phyloP scores from a whole-genome alignment of 2,888 invertebrate genomes.

The Cremastinae sp. region DNA sequence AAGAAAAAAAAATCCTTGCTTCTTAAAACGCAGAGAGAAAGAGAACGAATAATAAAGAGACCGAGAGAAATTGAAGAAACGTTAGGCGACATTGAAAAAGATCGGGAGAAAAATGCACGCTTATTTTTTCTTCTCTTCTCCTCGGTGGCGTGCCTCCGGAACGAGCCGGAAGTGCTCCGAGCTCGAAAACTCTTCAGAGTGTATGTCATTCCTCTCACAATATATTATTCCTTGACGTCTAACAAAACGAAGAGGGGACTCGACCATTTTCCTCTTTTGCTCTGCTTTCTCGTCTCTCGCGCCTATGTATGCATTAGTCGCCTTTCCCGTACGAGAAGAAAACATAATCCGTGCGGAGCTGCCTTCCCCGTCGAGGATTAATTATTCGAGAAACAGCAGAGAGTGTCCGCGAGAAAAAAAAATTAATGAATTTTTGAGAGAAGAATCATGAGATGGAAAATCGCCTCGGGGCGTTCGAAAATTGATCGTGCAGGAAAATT shows the following conservation, averaged over 20 bases:
- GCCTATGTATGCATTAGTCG: neutral
- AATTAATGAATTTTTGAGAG: slow-evolving; percentile 22
- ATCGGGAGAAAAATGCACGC: slow-evolving; percentile 3
- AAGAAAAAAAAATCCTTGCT: neutral
- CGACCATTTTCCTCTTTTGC: neutral
- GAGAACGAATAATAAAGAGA: neutral
- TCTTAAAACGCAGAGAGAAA: neutral
- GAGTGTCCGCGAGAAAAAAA: slow-evolving; percentile 17
- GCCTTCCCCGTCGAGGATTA: slow-evolving; percentile 28
- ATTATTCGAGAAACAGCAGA: slow-evolving; percentile 40
- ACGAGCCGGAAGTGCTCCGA: neutral
- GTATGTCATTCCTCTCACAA: neutral
- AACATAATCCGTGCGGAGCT: neutral
- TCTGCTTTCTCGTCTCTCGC: neutral
- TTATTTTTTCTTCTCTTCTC: neutral
- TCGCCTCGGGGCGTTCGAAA: slow-evolving; percentile 18
- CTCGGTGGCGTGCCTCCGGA: neutral
- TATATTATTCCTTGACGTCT: slow-evolving; percentile 12
- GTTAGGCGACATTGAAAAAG: neutral
- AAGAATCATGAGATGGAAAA: slow-evolving; percentile 19
- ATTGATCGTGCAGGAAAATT: slow-evolving; percentile 44
- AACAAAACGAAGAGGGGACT: slow-evolving; percentile 1
- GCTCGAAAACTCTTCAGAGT: neutral
- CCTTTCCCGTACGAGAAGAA: neutral
- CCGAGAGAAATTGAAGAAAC: neutral